Percentiles rank a stretch among this genome's conserved stretches.
phyloP scores from a whole-genome alignment of 2,888 invertebrate species.

The Pogonocherus hispidulus region DNA sequence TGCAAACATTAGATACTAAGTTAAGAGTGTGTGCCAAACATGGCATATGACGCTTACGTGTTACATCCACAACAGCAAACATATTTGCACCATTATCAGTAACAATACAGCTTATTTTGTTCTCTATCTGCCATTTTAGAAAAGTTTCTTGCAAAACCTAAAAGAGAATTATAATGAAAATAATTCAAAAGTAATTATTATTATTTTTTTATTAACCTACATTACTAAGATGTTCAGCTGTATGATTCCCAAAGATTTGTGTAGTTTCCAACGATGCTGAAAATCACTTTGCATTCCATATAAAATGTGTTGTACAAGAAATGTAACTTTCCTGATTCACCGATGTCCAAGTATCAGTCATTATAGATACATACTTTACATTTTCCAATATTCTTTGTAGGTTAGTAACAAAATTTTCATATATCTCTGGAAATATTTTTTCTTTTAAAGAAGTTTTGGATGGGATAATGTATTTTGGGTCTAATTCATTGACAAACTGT shows the following conservation, averaged over 20 bases:
- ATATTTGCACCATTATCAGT: no score
- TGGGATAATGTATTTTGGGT: conserved; percentile 7
- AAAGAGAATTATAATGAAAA: background rate
- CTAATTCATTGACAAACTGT: conserved; percentile 2
- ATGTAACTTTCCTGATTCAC: background rate
- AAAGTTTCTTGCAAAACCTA: background rate
- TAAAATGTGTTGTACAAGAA: background rate
- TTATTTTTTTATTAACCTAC: background rate
- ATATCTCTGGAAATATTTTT: conserved; percentile 13
- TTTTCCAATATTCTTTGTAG: conserved; percentile 3
- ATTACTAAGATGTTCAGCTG: conserved; percentile 10
- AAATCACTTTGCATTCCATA: conserved; percentile 2
- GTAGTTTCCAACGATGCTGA: conserved; percentile 6
- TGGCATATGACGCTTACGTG: background rate
- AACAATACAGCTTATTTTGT: background rate
- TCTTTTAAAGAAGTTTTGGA: conserved; percentile 12
- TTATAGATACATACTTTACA: conserved; percentile 7
- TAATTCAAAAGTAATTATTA: background rate
- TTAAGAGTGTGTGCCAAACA: conserved; percentile 18
- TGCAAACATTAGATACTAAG: conserved; percentile 4
- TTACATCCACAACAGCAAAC: no score
- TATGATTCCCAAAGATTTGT: conserved; percentile 13
- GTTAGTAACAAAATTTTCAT: conserved; percentile 3
- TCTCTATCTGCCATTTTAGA: background rate
- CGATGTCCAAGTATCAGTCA: conserved; percentile 18